Evolutionary conservation across 2,113 vertebrate species (phyloP).

Genomic region (Tupaia chinensis): DNA sequence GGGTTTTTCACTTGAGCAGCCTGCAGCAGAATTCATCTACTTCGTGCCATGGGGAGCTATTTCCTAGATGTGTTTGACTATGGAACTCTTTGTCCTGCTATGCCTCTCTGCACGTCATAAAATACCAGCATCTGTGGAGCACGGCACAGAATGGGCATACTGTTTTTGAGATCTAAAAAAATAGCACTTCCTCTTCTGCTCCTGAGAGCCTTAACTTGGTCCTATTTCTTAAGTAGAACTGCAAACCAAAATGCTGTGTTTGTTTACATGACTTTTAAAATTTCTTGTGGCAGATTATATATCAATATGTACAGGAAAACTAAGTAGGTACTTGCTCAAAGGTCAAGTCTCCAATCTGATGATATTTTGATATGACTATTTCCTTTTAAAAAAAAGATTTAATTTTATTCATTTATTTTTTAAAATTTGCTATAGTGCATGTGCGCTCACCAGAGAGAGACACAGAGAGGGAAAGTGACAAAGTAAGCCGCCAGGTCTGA

Average conservation of each 20-base stretch:
- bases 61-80: neutral
- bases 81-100: neutral
- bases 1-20: neutral
- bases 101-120: neutral
- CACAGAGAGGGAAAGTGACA: no score
- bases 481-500: no score
- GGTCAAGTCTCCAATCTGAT: neutral
- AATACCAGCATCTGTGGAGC: neutral
- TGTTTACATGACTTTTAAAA: neutral
- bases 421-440: no score
- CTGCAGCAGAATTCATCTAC: neutral
- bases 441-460: no score
- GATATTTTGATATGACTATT: slow-evolving; percentile 28
- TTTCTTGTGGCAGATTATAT: neutral
- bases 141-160: neutral
- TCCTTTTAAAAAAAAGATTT: neutral
- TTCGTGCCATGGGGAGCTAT: neutral
- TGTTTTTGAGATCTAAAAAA: neutral
- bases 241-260: neutral
- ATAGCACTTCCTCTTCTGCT: neutral
- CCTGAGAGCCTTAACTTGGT: neutral
- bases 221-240: neutral
- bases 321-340: neutral
- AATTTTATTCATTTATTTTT: no score
- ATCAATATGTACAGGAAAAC: neutral